phyloP scores from a whole-genome alignment of 2,797 vertebrate genomes.

The Sebastes nivosus region DNA sequence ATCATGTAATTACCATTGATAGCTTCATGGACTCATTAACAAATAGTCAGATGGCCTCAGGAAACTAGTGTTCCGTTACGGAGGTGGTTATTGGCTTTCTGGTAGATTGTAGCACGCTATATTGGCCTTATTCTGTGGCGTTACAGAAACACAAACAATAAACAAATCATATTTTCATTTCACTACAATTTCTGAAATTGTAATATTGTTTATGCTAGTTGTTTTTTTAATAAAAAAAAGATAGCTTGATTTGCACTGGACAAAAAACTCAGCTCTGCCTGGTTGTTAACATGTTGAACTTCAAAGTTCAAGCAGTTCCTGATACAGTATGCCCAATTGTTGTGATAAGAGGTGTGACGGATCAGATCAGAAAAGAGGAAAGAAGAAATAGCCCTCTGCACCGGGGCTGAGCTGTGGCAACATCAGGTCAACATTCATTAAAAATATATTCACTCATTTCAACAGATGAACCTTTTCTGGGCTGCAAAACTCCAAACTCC shows the following conservation, averaged over 20 bases:
- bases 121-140: background rate
- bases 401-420: constrained; percentile 14
- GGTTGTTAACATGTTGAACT: background rate
- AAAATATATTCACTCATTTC: constrained; percentile 52
- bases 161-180: background rate
- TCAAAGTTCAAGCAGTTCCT: background rate
- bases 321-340: background rate
- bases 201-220: background rate
- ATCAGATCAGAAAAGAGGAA: background rate
- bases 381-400: constrained; percentile 7
- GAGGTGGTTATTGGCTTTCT: background rate
- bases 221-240: background rate
- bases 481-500: constrained; percentile 16
- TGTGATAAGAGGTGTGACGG: background rate
- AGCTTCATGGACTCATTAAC: constrained; percentile 6
- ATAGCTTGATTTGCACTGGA: background rate
- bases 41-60: constrained; percentile 4
- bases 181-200: background rate
- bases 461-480: constrained; percentile 44
- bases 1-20: constrained; percentile 36
- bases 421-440: constrained; percentile 59
- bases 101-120: background rate
- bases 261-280: background rate
- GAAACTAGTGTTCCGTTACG: background rate
- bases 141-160: background rate